Base-by-base conservation (phyloP, 2,113 vertebrate genomes). In the Tretioscincus oriximinensis region DNA sequence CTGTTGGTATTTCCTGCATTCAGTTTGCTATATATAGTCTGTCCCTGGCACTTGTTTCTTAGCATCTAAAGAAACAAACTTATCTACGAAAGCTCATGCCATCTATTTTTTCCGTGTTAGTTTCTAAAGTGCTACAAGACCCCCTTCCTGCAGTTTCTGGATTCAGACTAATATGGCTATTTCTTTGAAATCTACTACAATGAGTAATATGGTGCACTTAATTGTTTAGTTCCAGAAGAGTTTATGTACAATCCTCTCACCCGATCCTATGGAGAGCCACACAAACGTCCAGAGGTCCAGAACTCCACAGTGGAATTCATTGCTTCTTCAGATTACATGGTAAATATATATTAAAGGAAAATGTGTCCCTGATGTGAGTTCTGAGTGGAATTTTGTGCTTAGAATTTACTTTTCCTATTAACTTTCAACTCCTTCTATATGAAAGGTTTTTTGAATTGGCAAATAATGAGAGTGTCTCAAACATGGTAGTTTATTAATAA, bases 231-330 rank as follows among this genome's bases (percentile, higher is more conserved):
- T 90, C 98, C 98, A 77, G 98, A 99, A 91, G 98, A 99, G 92
- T 99, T 99, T 81, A 99, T 99, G 98, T 99, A 99, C 90, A 99
- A 99, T 87, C 98, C 98, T 8, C 95, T 99, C 61, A 98, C 97
- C 0, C 95, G 97, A 35, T 99, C 97, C 9, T 99, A 99, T 0
- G 98, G 98, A 14, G 98, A 99, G 54, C 98, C 98, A 35, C 98
- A 99, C 88, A 99, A 98, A 90, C 95, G 98, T 60, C 98, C 98
- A 1, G 98, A 99, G 88, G 98, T 99, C 81, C 98, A 98, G 82
- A 99, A 99, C 93, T 94, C 98, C 88, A 99, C 98, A 0, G 97
- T 99, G 86, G 98, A 99, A 90, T 99, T 99, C 92, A 98, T 99
- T 66, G 98, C 98, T 84, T 99, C 98, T 77, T 99, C 98, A 1